Evolutionary conservation across 2,113 vertebrate genomes (phyloP), one percentile per base, ranked within the genome.

Genomic region (Alaudala cheleensis): DNA sequence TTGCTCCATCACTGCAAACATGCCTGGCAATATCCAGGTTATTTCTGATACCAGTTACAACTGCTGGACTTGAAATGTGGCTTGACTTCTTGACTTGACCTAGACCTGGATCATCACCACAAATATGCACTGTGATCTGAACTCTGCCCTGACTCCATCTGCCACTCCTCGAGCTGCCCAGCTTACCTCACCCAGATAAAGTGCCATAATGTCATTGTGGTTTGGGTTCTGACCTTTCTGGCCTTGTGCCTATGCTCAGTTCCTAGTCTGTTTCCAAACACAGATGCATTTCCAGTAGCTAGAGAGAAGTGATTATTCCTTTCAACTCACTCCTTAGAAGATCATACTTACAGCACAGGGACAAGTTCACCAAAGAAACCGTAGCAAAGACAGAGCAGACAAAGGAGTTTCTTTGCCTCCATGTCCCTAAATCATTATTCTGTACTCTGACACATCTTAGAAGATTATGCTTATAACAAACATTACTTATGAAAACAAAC

Each of bases 1-100:
- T 40, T 53, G 5, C 15, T 47, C 11, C 11, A 24, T 39, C 26
- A 22, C 31, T 73, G 4, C 5, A 42, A 22, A n/a, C 29, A 5
- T 39, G 11, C 14, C 14, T 51, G 17, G 9, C 33, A 57, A 37
- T 24, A 0, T 0, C 22, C 6, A 3, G 11, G 5, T 17, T n/a
- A 33, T 70, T 76, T 81, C 67, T 57, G 26, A 57, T 28, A 29
- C 28, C 6, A 16, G 12, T 64, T 49, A 22, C 5, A 5, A 15
- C 12, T 5, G 1, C 50, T 29, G 5, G 39, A 54, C 33, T 73
- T 66, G 33, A 40, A 12, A 23, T 5, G 11, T 47, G 42, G 8
- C 47, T 69, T 90, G 21, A 45, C 56, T 56, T 70, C 37, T 23
- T 50, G 40, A 3, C 17, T 89, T 79, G 25, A 70, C 25, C 4